Evolutionary conservation across 2,888 invertebrate genomes (phyloP), one percentile per base, ranked within the genome.

Genomic region (Heliconius ismenius): DNA sequence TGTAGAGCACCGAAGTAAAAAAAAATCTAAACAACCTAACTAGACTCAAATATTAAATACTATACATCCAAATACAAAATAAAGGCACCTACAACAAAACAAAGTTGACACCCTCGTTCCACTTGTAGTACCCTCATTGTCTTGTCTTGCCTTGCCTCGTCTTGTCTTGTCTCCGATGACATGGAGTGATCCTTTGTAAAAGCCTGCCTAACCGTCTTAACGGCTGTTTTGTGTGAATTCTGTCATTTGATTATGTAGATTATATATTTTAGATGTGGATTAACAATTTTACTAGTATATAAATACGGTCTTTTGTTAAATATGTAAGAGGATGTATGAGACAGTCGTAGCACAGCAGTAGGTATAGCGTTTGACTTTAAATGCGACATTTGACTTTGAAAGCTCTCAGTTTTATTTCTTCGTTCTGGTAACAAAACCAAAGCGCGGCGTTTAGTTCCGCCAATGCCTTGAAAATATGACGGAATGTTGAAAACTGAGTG

Each of bases 101-200:
- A 58, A 36, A n/a, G 13, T 24, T 32, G 58, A 24, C 28, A 32
- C 21, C 28, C 4, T 28, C 28, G 11, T 54, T 70, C 54, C 21
- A n/a, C 58, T 58, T 11, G n/a, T n/a, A 70, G 32, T 70, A 58
- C 54, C 54, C 6, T 15, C 54, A 70, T 70, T 70, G 70, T 58
- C 58, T 36, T 54, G 39, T 39, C 39, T 39, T 39, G 39, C 1
- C 39, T 11, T 39, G 39, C 6, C 39, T 39, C 11, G 39, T 7
- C 32, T 32, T 4, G 36, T 10, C 39, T 11, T 39, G 39, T 39
- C 39, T 39, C 39, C 11, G 39, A 11, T 11, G 39, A 39, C 39
- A 24, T 73, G 39, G 36, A 73, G 62, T 60, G 72, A 72, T 43
- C 73, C 62, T 73, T 62, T 64, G 15, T 74, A 24, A 64, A 63